Percentiles rank a stretch among this genome's conserved stretches.
phyloP scores from a whole-genome alignment of 2,888 invertebrate genomes.

The Reticulitermes lucifugus region DNA sequence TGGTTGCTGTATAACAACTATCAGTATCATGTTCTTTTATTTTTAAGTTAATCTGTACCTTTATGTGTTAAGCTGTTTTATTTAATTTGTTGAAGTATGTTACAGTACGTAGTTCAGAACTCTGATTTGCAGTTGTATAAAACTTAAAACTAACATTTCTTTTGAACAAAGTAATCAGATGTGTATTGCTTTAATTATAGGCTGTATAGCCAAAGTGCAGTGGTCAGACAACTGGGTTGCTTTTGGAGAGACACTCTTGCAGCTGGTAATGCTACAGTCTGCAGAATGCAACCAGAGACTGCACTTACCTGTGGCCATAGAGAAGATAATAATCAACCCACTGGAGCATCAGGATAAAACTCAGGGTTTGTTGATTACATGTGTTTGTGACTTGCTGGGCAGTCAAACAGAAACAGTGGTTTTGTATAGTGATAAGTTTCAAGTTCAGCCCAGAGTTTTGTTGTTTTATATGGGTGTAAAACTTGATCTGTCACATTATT shows the following conservation, averaged over 20 bases:
- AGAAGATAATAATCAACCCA: conserved; percentile 64
- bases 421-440: too few relatives aligned
- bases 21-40: neutral
- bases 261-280: conserved; percentile 63
- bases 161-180: neutral
- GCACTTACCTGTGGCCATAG: conserved; percentile 65
- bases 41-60: neutral
- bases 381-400: too few relatives aligned
- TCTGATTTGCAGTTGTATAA: neutral
- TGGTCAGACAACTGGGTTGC: conserved; percentile 71
- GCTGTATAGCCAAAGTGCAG: conserved; percentile 60
- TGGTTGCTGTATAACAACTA: too few relatives aligned
- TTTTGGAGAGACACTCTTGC: conserved; percentile 70
- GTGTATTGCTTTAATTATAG: conserved; percentile 38
- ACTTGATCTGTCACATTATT: too few relatives aligned
- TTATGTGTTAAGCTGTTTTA: neutral
- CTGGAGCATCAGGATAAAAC: neutral
- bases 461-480: too few relatives aligned
- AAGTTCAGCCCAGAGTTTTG: too few relatives aligned
- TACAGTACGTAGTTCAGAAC: neutral
- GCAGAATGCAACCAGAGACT: conserved; percentile 62
- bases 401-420: too few relatives aligned
- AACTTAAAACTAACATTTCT: neutral
- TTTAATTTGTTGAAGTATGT: neutral
- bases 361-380: neutral